Percentiles rank a stretch among this genome's conserved stretches.
Conservation (phyloP, 1,140 invertebrate genomes). For the Cyphomyrmex costatus region DNA sequence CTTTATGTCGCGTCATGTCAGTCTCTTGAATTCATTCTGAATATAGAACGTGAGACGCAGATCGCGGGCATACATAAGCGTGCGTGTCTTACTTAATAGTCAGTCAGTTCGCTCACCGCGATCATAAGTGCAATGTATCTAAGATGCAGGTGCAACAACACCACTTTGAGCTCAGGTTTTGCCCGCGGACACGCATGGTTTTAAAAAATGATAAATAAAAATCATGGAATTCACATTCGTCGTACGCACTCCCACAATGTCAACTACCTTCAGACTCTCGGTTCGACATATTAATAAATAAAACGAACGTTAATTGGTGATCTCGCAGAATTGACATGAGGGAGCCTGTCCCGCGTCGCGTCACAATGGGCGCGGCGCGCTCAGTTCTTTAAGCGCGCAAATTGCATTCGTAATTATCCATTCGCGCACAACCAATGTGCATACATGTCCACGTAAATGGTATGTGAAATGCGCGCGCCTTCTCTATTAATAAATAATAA, state of each 20-base stretch:
- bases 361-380: conserved; percentile 49
- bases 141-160: conserved; percentile 63
- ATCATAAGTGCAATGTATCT: conserved; percentile 44
- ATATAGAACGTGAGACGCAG: background rate
- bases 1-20: background rate
- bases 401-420: conserved; percentile 28
- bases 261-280: conserved; percentile 58
- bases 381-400: conserved; percentile 40
- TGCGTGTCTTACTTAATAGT: conserved; percentile 59
- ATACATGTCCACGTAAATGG: background rate
- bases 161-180: conserved; percentile 44
- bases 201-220: conserved; percentile 9
- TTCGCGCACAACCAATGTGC: background rate
- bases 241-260: conserved; percentile 64
- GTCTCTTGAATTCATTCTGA: background rate
- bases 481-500: conserved; percentile 59
- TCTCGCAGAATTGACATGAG: conserved; percentile 5
- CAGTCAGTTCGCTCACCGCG: conserved; percentile 40
- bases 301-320: conserved; percentile 35
- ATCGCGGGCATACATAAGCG: background rate
- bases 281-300: conserved; percentile 58
- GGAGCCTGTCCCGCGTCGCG: background rate
- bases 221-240: conserved; percentile 63
- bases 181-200: conserved; percentile 42
- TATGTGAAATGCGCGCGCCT: conserved; percentile 4